phyloP scores from a whole-genome alignment of 1,140 invertebrate species.

The Brachionus sp. region DNA sequence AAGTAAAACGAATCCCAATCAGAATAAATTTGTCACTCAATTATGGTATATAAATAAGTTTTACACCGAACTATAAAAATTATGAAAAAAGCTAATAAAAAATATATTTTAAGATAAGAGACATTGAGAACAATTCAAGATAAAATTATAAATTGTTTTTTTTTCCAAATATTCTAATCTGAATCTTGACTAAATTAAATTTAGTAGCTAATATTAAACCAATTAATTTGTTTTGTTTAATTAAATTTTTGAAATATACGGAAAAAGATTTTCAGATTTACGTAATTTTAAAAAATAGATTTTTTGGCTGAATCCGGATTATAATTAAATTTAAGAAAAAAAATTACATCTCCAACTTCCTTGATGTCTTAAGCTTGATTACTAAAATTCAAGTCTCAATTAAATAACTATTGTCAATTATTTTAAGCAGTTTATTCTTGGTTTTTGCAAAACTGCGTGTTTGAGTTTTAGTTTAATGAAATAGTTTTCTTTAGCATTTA shows the following conservation, averaged over 20 bases:
- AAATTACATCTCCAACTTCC: background rate
- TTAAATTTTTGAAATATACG: slow-evolving; percentile 13
- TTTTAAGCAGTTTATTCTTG: background rate
- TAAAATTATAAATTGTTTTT: background rate
- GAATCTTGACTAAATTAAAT: background rate
- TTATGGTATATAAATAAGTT: background rate
- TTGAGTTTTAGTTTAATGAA: background rate
- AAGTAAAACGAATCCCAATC: background rate
- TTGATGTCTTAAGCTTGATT: background rate
- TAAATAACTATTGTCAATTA: background rate
- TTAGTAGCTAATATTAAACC: background rate
- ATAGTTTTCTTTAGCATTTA: no score
- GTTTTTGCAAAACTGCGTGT: background rate
- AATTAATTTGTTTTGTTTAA: background rate
- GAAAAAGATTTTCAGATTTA: background rate
- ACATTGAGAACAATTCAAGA: background rate
- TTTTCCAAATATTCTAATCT: background rate
- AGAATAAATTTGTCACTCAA: slow-evolving; percentile 30
- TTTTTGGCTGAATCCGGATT: slow-evolving; percentile 23
- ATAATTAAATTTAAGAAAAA: background rate
- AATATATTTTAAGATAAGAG: background rate
- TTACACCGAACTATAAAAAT: background rate
- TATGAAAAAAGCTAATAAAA: background rate
- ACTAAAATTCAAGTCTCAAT: background rate
- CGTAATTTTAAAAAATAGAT: background rate